These are phyloP conservation scores for Sebastes fasciatus DNA, from an alignment of 2,113 vertebrate species.

Conservation along the genomic window DNA sequence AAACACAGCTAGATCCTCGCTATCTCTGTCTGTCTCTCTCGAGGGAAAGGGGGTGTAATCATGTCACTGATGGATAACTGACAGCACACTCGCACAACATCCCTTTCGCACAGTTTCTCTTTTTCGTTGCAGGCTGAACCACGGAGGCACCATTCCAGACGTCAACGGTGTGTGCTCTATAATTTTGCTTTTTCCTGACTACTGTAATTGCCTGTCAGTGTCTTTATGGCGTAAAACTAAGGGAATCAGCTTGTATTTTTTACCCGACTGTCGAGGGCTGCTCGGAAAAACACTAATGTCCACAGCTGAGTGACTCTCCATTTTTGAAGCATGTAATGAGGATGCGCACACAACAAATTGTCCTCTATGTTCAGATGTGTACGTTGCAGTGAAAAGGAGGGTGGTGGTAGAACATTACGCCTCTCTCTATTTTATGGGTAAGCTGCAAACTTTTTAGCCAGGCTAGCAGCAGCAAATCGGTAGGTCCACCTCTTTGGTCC, in stretches of 20 bases:
- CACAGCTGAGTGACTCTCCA: constrained; percentile 16
- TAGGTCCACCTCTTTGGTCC: too few species aligned
- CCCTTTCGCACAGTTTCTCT: constrained; percentile 45
- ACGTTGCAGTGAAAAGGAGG: neutral
- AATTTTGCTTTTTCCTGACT: constrained; percentile 66
- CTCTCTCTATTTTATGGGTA: neutral
- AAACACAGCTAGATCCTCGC: constrained; percentile 42
- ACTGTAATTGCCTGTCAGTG: constrained; percentile 67
- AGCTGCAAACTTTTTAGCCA: neutral
- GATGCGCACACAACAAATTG: neutral
- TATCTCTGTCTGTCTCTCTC: constrained; percentile 46
- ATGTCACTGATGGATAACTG: constrained; percentile 72
- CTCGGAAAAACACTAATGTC: neutral
- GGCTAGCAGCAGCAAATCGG: neutral
- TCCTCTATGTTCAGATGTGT: neutral
- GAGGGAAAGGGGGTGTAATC: constrained; percentile 56
- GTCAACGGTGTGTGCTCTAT: constrained; percentile 57
- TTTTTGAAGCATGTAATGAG: constrained; percentile 34
- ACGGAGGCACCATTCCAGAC: constrained; percentile 29
- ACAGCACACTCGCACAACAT: constrained; percentile 65
- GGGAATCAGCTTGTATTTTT: constrained; percentile 43
- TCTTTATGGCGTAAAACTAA: constrained; percentile 54
- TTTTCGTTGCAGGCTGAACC: constrained; percentile 41
- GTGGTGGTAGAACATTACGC: neutral
- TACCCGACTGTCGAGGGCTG: neutral